These are phyloP conservation scores for Quadroppia sp. DNA, from an alignment of 2,888 invertebrate genomes.

Conservation along the genomic window DNA sequence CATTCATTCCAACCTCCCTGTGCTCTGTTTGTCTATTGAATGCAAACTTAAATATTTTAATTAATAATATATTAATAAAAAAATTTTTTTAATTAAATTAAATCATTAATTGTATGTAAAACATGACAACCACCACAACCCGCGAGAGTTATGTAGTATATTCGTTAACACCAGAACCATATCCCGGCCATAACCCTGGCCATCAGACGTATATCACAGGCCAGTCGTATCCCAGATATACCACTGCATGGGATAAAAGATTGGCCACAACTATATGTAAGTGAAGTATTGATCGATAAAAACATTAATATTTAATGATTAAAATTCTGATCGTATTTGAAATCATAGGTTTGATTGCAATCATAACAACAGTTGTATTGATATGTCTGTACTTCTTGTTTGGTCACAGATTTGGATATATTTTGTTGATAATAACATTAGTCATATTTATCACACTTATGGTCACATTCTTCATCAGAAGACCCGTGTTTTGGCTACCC, in stretches of 20 bases:
- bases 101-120: background rate
- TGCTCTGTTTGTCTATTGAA: background rate
- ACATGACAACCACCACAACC: background rate
- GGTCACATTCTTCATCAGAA: background rate
- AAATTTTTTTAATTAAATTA: background rate
- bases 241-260: background rate
- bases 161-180: background rate
- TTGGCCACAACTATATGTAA: slow-evolving; percentile 20
- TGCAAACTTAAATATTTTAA: background rate
- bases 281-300: background rate
- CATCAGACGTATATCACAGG: too few relatives aligned
- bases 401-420: background rate
- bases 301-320: background rate
- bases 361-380: background rate
- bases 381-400: background rate
- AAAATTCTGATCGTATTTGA: background rate
- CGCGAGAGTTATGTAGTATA: slow-evolving; percentile 13
- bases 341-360: background rate
- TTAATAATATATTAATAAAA: background rate
- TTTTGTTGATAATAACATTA: background rate
- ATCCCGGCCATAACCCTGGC: background rate
- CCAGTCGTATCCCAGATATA: background rate
- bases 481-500: background rate
- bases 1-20: background rate
- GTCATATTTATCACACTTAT: background rate